A percentile compares a stretch with the other conserved stretches of the same genome.
Evolutionary conservation across 1,140 invertebrate species (phyloP).

Genomic region (Chrysomallon squamiferum): DNA sequence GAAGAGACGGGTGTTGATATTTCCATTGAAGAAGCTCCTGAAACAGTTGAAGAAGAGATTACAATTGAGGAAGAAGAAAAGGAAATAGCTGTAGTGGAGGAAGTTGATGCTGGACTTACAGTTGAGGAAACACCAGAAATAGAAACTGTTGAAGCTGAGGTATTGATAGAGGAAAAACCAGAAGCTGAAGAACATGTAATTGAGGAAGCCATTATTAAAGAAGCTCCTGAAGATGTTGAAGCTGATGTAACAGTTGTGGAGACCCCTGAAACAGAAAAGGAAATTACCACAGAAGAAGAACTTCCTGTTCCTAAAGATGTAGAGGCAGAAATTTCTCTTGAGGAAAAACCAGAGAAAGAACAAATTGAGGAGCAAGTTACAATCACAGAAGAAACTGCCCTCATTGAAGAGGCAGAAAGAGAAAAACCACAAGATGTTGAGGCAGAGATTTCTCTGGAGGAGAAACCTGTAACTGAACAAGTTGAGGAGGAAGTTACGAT

Average conservation of each 20-base stretch:
- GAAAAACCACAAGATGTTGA: constrained; percentile 14
- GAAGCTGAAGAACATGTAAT: constrained; percentile 21
- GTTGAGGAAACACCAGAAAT: not conserved
- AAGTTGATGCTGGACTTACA: not conserved
- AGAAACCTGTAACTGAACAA: constrained; percentile 2
- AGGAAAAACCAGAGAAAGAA: constrained; percentile 16
- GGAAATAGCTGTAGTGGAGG: not conserved
- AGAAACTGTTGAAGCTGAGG: not conserved
- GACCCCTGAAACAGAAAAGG: constrained; percentile 1
- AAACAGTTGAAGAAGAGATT: not conserved
- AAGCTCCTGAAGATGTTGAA: constrained; percentile 22
- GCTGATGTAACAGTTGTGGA: not conserved
- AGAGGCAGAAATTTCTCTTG: constrained; percentile 13
- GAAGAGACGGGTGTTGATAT: constrained; percentile 12
- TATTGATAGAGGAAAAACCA: not conserved
- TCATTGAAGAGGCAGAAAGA: constrained; percentile 15
- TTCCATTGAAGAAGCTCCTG: not conserved
- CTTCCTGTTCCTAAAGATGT: constrained; percentile 14
- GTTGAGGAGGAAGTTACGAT: constrained; percentile 2
- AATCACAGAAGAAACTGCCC: constrained; percentile 13
- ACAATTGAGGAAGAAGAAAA: constrained; percentile 2
- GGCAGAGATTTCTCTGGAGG: not conserved
- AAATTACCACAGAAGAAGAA: not conserved
- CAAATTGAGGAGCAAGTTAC: constrained; percentile 17
- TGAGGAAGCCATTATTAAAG: constrained; percentile 3